These are phyloP conservation scores for Seira musarum DNA, from an alignment of 2,888 invertebrate genomes.

Conservation along the genomic window DNA sequence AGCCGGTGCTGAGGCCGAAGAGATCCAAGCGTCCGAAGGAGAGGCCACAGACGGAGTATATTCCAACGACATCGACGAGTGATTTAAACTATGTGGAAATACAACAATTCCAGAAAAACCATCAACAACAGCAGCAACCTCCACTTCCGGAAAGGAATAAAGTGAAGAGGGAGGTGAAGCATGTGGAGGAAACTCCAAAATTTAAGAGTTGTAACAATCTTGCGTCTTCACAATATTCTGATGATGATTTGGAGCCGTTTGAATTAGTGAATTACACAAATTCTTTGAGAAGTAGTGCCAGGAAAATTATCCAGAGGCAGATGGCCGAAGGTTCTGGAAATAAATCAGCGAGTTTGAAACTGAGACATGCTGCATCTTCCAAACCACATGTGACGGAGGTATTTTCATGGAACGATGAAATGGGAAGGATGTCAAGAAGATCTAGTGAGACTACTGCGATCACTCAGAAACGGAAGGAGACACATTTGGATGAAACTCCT, in stretches of 20 bases:
- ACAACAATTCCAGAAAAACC: too few species aligned
- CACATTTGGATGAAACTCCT: neutral
- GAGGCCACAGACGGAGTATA: neutral
- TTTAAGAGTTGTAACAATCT: slow-evolving; percentile 57
- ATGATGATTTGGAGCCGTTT: slow-evolving; percentile 54
- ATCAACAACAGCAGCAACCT: neutral
- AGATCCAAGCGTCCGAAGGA: neutral
- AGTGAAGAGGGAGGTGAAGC: neutral
- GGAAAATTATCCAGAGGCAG: slow-evolving; percentile 54
- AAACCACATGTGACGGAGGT: slow-evolving; percentile 48
- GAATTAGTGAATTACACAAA: slow-evolving; percentile 55
- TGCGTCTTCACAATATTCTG: neutral
- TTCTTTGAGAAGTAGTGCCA: slow-evolving; percentile 55
- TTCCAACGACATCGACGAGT: neutral
- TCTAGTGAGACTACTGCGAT: neutral
- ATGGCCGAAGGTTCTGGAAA: slow-evolving; percentile 43
- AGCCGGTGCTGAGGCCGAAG: neutral
- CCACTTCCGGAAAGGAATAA: neutral
- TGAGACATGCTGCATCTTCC: slow-evolving; percentile 14
- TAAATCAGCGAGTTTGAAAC: slow-evolving; percentile 39
- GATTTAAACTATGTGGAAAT: neutral
- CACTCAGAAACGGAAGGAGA: neutral
- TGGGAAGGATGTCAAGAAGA: neutral
- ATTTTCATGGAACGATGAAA: slow-evolving; percentile 32
- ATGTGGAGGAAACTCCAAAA: slow-evolving; percentile 30